A percentile compares a stretch with the other conserved stretches of the same genome.
Evolutionary conservation across 2,888 invertebrate genomes (phyloP).

Genomic region (Argyresthia albistria): DNA sequence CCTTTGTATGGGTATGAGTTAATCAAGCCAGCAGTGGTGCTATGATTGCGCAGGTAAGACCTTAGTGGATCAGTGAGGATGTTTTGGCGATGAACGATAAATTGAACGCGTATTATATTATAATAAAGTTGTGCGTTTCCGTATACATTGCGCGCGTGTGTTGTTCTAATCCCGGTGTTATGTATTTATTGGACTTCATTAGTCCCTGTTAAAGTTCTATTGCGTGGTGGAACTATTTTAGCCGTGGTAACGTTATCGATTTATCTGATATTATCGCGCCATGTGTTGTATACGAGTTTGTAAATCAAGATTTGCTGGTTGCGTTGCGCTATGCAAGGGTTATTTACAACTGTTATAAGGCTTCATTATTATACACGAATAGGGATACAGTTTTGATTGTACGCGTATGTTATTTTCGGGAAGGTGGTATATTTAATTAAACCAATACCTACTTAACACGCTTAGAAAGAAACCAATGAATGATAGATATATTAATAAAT

Average conservation of each 20-base stretch:
- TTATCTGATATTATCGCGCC: conserved; percentile 34
- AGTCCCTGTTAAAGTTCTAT: conserved; percentile 34
- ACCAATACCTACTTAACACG: too few relatives aligned
- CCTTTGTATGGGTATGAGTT: conserved; percentile 29
- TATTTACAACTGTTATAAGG: conserved; percentile 1
- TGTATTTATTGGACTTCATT: conserved; percentile 49
- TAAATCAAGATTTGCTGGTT: conserved; percentile 29
- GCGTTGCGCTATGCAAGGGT: conserved; percentile 4
- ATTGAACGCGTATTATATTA: conserved; percentile 44
- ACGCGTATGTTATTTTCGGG: neutral
- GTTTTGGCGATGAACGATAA: conserved; percentile 8
- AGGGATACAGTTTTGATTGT: neutral
- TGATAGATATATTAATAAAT: too few relatives aligned
- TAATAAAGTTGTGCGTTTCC: conserved; percentile 41
- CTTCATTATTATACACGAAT: neutral
- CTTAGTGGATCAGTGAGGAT: neutral
- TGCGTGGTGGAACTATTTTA: conserved; percentile 26
- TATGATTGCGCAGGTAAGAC: neutral
- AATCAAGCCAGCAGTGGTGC: conserved; percentile 26
- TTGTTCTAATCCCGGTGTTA: too few relatives aligned
- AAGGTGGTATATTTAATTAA: neutral
- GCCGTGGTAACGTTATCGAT: conserved; percentile 25
- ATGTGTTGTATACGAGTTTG: conserved; percentile 26
- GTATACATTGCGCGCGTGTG: conserved; percentile 23
- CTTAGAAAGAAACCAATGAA: too few relatives aligned